phyloP scores from a whole-genome alignment of 1,140 invertebrate species.

The Thrips palmi region DNA sequence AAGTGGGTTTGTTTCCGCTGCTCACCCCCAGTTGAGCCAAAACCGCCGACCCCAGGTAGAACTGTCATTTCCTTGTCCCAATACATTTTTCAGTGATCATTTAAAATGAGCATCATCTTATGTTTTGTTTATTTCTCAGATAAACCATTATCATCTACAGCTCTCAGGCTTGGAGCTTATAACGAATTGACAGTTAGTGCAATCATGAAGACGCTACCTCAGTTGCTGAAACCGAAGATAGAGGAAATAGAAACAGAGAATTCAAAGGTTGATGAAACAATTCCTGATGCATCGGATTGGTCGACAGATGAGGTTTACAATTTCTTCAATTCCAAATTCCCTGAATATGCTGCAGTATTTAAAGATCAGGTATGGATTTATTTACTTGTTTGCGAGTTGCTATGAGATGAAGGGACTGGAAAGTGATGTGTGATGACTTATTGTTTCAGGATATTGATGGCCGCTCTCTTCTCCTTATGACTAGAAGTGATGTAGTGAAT shows the following conservation, averaged over 20 bases:
- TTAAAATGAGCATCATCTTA: no score
- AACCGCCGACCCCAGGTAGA: no score
- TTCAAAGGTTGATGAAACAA: slow-evolving; percentile 43
- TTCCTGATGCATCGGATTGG: slow-evolving; percentile 66
- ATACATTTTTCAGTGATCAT: no score
- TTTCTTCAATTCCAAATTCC: slow-evolving; percentile 55
- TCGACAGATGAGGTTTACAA: slow-evolving; percentile 58
- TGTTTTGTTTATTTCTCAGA: no score
- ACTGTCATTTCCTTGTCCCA: no score
- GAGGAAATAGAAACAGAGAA: slow-evolving; percentile 11
- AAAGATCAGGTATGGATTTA: slow-evolving; percentile 52
- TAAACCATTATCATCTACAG: no score
- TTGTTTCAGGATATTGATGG: slow-evolving; percentile 71
- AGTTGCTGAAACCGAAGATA: slow-evolving; percentile 19
- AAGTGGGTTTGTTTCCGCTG: slow-evolving; percentile 27
- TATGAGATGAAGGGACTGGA: neutral
- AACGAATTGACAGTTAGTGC: no score
- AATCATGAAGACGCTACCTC: slow-evolving; percentile 21
- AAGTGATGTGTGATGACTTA: slow-evolving; percentile 6
- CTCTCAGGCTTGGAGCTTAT: no score
- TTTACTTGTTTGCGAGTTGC: neutral
- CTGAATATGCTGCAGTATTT: slow-evolving; percentile 55
- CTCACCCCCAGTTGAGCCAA: no score
- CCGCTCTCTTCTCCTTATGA: slow-evolving; percentile 55
- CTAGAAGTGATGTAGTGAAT: slow-evolving; percentile 57